Evolutionary conservation across 2,888 invertebrate genomes (phyloP), one percentile per base, ranked within the genome.

Genomic region (Globia sparganii): DNA sequence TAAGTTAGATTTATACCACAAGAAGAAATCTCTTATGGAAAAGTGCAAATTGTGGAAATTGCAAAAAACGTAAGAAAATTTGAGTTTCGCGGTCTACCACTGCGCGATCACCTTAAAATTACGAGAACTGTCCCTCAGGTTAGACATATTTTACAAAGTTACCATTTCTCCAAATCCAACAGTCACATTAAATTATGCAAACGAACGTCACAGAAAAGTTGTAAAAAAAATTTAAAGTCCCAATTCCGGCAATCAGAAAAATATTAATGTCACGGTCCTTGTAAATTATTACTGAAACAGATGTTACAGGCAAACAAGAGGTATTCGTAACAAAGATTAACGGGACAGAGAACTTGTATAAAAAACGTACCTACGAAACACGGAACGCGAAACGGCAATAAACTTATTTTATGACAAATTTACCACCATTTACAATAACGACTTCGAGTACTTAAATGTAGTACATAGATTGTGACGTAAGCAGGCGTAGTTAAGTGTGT

Each of bases 281-380:
- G 92, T 93, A 94, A 94, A 94, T 94, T 94, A 95, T 94, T 91
- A 87, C 91, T 84, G 80, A 86, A 92, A 92, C 95, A 95, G 94
- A 94, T 95, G 95, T 93, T 95, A 91, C 93, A 87, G 88, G 87
- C 88, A 89, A 91, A 91, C 90, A 93, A 91, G 91, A 91, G 91
- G 91, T 91, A 90, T 92, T 92, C 88, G 91, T 87, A 92, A 93
- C 92, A 91, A 93, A 94, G 93, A 94, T 94, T 94, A 94, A 94
- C 93, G 92, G 65, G 83, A 90, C 89, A 89, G 85, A 87, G 83
- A 89, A 91, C 88, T 90, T 90, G 84, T 87, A 89, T 84, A 84
- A 88, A 91, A 93, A 79, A 76, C 56, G 40, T 49, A 76, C 56
- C 34, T 49, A 76, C 87, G 89, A 88, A 86, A 88, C 89, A 90